Evolutionary conservation across 2,797 vertebrate genomes (phyloP).

Genomic region (Heterohyrax brucei): DNA sequence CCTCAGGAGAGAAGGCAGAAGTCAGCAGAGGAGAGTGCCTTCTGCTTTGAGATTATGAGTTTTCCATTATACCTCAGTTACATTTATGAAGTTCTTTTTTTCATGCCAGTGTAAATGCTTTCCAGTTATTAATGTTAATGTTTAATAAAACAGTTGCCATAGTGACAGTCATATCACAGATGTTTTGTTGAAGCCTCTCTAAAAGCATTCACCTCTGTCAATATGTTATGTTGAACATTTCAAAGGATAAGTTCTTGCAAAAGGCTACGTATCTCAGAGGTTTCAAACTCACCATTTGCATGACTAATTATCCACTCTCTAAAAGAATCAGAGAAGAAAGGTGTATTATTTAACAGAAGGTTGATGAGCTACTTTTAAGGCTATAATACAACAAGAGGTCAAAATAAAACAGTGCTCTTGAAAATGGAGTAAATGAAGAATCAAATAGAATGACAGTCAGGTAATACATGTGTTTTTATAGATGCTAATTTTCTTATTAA

Average conservation of each 20-base stretch:
- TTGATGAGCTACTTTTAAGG: constrained; percentile 71
- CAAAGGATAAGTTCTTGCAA: constrained; percentile 77
- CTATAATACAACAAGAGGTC: constrained; percentile 10
- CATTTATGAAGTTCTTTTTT: constrained; percentile 76
- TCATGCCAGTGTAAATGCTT: constrained; percentile 74
- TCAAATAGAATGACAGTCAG: constrained; percentile 18
- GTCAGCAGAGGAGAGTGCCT: neutral
- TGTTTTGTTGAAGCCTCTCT: constrained; percentile 80
- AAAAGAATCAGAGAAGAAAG: constrained; percentile 35
- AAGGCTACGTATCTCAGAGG: constrained; percentile 45
- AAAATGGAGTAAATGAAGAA: constrained; percentile 62
- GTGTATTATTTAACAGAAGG: constrained; percentile 39
- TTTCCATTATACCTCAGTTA: constrained; percentile 78
- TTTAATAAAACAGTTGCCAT: constrained; percentile 85
- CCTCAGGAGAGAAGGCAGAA: neutral
- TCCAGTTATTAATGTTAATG: constrained; percentile 85
- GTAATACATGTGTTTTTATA: neutral
- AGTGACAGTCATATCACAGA: constrained; percentile 80
- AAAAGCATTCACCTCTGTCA: constrained; percentile 81
- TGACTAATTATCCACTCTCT: constrained; percentile 74
- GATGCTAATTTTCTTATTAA: constrained; percentile 12
- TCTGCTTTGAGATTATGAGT: constrained; percentile 57
- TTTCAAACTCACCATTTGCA: constrained; percentile 72
- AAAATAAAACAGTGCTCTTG: constrained; percentile 39
- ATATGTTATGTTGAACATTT: constrained; percentile 85